Conservation (phyloP, 2,113 vertebrate genomes). For the Cryptomyrus ogoouensis region DNA sequence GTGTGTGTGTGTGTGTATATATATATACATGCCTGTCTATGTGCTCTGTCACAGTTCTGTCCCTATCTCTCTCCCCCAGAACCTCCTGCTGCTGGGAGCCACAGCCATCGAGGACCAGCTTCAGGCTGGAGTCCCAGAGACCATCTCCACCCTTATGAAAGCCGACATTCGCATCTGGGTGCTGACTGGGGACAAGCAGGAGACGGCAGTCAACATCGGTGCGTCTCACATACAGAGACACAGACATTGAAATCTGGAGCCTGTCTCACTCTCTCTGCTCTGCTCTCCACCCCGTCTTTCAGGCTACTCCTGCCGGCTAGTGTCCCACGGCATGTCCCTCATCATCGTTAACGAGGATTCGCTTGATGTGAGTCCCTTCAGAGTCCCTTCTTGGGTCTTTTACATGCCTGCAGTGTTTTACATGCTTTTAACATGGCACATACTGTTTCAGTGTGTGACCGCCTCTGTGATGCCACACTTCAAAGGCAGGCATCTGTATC, state of each 20-base stretch:
- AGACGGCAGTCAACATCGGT: slow-evolving; percentile 97
- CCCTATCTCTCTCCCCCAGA: slow-evolving; percentile 49
- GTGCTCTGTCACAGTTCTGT: not conserved
- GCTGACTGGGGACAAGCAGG: slow-evolving; percentile 93
- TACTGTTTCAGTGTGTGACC: not conserved
- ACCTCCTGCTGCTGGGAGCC: slow-evolving; percentile 84
- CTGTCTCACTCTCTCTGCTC: not conserved
- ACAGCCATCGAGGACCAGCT: slow-evolving; percentile 94
- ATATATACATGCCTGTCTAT: not conserved
- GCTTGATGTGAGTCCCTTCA: slow-evolving; percentile 79
- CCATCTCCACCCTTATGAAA: slow-evolving; percentile 83
- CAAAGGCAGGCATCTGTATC: not conserved
- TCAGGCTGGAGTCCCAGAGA: slow-evolving; percentile 92
- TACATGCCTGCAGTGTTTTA: not conserved
- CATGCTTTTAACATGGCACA: not conserved
- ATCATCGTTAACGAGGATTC: slow-evolving; percentile 94
- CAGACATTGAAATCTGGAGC: not conserved
- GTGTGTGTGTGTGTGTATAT: not conserved
- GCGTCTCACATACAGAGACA: slow-evolving; percentile 28
- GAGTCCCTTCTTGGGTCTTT: not conserved
- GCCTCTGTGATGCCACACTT: not conserved
- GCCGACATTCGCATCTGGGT: slow-evolving; percentile 97
- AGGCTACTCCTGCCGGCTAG: slow-evolving; percentile 91
- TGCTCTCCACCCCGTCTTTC: slow-evolving; percentile 35
- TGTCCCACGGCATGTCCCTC: slow-evolving; percentile 94